These are phyloP conservation scores for Phalangium opilio DNA, from an alignment of 2,888 invertebrate species.

Conservation along the genomic window DNA sequence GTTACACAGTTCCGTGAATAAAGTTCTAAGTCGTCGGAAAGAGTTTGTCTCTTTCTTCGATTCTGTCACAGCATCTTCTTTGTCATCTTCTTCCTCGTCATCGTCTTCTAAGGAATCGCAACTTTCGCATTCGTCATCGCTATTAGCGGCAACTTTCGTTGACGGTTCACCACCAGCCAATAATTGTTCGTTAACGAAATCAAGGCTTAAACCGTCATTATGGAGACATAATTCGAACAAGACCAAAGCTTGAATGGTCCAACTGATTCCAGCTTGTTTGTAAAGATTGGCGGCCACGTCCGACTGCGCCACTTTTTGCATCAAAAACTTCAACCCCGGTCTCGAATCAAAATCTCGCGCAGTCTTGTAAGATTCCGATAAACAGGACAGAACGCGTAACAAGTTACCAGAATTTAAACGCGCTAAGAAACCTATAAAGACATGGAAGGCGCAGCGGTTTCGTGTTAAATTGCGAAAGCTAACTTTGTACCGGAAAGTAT, in stretches of 20 bases:
- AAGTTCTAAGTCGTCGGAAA: conserved; percentile 26
- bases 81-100: conserved; percentile 1
- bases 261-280: conserved; percentile 74
- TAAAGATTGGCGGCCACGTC: conserved; percentile 70
- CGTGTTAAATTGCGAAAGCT: neutral
- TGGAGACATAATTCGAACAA: conserved; percentile 68
- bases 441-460: neutral
- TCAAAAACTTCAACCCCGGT: conserved; percentile 80
- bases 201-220: conserved; percentile 37
- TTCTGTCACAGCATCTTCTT: conserved; percentile 1
- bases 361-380: conserved; percentile 64
- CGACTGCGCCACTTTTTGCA: conserved; percentile 69
- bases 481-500: neutral
- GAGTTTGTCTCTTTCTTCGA: neutral
- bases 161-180: too few species aligned
- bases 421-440: conserved; percentile 23
- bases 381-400: conserved; percentile 54
- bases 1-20: conserved; percentile 37
- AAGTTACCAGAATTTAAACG: conserved; percentile 37
- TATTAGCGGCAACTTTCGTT: neutral
- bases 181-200: conserved; percentile 21
- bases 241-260: conserved; percentile 63
- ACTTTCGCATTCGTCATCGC: neutral
- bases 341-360: conserved; percentile 75
- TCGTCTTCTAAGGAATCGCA: conserved; percentile 21